These are phyloP conservation scores for Probosciger aterrimus DNA, from an alignment of 2,113 vertebrate species.

Conservation along the genomic window DNA sequence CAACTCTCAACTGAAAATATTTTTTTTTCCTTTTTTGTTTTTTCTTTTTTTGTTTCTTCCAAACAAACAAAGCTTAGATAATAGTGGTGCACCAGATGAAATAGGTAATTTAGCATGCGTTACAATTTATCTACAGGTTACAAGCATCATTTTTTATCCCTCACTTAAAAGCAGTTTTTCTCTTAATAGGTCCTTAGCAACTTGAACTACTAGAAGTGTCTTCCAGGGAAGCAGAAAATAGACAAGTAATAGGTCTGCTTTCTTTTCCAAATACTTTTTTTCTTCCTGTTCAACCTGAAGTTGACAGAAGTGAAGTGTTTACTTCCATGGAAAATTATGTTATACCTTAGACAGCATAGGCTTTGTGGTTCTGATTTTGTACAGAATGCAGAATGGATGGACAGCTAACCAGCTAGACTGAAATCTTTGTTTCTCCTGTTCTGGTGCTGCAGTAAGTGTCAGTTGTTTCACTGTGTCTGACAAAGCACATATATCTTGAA, in stretches of 20 bases:
- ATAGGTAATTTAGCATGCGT: background rate
- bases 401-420: background rate
- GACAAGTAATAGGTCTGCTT: background rate
- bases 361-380: constrained; percentile 26
- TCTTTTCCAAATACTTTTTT: background rate
- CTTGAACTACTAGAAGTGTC: background rate
- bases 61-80: background rate
- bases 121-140: background rate
- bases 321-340: background rate
- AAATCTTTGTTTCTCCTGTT: background rate
- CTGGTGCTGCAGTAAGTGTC: background rate
- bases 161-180: background rate
- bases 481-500: background rate
- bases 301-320: background rate
- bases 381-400: background rate
- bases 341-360: background rate
- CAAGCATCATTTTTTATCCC: background rate
- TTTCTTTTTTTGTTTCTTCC: background rate
- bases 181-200: background rate
- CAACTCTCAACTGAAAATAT: background rate
- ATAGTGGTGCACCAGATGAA: background rate
- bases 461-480: background rate
- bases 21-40: background rate
- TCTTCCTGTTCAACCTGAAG: background rate
- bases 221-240: background rate